Evolutionary conservation across 2,113 vertebrate genomes (phyloP).

Genomic region (Amblyornis subalaris): DNA sequence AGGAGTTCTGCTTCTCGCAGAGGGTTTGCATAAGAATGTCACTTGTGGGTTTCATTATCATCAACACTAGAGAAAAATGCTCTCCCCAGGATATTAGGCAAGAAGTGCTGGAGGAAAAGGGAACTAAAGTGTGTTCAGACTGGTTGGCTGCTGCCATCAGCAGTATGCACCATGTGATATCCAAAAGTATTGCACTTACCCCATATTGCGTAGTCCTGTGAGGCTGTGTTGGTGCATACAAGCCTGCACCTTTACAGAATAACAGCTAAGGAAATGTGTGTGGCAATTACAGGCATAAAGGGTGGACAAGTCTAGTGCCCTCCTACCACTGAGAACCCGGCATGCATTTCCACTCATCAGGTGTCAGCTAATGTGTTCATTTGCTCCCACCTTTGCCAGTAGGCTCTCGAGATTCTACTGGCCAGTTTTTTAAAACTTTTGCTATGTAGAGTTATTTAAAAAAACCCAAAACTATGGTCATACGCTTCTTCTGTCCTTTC

Average conservation of each 20-base stretch:
- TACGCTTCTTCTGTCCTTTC: neutral
- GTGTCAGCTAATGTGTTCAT: fast-evolving
- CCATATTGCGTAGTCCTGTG: neutral
- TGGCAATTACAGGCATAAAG: neutral
- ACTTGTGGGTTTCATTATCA: neutral
- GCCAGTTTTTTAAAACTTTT: neutral
- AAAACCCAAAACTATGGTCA: neutral
- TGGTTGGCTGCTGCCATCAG: conserved; percentile 31
- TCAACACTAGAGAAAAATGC: conserved; percentile 6
- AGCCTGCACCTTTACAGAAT: neutral
- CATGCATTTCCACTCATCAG: neutral
- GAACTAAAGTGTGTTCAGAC: conserved; percentile 59
- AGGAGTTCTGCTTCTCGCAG: neutral
- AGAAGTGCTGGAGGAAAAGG: conserved; percentile 50
- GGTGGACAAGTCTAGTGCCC: neutral
- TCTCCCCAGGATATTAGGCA: conserved; percentile 66
- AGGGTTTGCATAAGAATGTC: neutral
- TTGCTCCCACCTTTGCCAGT: neutral
- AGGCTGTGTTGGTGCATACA: neutral
- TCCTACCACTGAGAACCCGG: neutral
- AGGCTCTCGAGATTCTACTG: neutral
- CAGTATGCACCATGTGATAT: conserved; percentile 24
- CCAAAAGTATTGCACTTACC: neutral
- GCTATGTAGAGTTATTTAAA: neutral
- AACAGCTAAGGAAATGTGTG: neutral